Conservation (phyloP, 1,140 invertebrate genomes). For the Caenorhabditis tropicalis region DNA sequence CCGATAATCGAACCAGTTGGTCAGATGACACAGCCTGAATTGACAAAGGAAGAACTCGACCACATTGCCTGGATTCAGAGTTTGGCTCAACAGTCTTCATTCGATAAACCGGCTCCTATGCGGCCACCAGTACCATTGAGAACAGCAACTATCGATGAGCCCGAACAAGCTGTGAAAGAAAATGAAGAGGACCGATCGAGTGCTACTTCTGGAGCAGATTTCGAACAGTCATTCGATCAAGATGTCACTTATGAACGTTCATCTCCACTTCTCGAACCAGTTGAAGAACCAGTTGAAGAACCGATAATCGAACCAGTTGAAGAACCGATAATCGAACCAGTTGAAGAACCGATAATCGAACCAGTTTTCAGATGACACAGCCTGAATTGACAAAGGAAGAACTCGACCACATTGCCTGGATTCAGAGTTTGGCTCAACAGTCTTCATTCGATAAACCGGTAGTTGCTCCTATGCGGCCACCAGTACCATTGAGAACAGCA, state of each 20-base stretch:
- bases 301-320: not conserved
- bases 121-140: not conserved
- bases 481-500: not conserved
- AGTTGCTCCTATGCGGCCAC: not conserved
- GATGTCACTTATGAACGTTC: not conserved
- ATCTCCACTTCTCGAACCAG: not conserved
- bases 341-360: not conserved
- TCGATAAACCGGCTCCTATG: not conserved
- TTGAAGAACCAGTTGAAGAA: not conserved
- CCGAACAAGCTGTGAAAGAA: not conserved
- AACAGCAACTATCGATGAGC: not conserved
- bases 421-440: conserved; percentile 6
- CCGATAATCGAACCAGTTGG: too few species aligned
- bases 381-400: not conserved
- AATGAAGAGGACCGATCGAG: not conserved
- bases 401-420: conserved; percentile 45
- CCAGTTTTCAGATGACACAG: not conserved
- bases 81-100: not conserved
- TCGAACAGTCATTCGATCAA: not conserved
- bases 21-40: not conserved
- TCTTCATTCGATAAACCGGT: not conserved
- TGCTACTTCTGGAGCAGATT: not conserved
- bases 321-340: not conserved
- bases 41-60: conserved; percentile 49
- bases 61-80: not conserved